These are phyloP conservation scores for Ophthalmotilapia sp. DNA, from an alignment of 2,113 vertebrate genomes.

Conservation along the genomic window DNA sequence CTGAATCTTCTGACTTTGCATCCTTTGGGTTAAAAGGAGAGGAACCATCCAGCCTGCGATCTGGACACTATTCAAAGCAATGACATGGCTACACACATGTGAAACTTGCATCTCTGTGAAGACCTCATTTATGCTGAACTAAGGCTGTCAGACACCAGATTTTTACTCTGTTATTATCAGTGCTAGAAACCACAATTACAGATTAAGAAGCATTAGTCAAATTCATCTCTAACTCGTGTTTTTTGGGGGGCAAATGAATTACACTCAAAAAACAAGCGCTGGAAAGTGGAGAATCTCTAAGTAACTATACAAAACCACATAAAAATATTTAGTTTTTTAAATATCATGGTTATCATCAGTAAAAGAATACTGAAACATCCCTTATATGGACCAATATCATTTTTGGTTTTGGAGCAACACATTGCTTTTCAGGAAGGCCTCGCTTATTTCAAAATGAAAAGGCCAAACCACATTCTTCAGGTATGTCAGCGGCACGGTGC, in stretches of 20 bases:
- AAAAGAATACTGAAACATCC: background rate
- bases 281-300: background rate
- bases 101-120: background rate
- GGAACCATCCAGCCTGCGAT: background rate
- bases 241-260: rapidly evolving
- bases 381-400: background rate
- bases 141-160: background rate
- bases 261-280: background rate
- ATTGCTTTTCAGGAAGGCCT: background rate
- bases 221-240: rapidly evolving
- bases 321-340: background rate
- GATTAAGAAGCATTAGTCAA: background rate
- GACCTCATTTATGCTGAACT: rapidly evolving
- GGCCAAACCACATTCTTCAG: background rate
- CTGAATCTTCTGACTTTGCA: background rate
- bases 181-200: rapidly evolving
- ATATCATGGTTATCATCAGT: background rate
- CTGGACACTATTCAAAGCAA: background rate
- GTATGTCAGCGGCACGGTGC: rapidly evolving
- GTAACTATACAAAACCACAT: background rate
- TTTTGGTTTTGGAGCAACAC: background rate
- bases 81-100: background rate
- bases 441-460: background rate
- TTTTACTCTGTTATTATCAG: background rate
- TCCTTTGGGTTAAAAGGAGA: background rate